Percentiles rank a stretch among this genome's conserved stretches.
Evolutionary conservation across 2,888 invertebrate species (phyloP).

Genomic region (Heteromurus nitidus): DNA sequence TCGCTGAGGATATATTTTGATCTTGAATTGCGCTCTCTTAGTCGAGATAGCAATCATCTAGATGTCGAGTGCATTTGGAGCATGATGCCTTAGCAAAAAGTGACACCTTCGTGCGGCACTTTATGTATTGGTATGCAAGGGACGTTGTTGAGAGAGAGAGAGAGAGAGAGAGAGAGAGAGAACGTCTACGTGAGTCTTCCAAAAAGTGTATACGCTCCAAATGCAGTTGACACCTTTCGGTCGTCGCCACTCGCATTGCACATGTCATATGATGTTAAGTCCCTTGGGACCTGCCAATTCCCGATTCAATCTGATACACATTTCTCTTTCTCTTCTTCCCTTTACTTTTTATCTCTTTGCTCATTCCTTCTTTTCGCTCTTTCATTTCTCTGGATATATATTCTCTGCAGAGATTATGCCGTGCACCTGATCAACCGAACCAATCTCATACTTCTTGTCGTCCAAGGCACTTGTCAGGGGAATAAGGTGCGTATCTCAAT

Average conservation of each 20-base stretch:
- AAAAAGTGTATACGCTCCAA: too few species aligned
- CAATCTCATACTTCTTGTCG: slow-evolving; percentile 63
- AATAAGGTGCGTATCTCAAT: slow-evolving; percentile 60
- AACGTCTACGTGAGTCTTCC: too few species aligned
- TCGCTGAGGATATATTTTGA: too few species aligned
- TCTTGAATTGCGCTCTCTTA: too few species aligned
- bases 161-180: too few species aligned
- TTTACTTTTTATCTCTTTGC: not conserved
- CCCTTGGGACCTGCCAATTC: slow-evolving; percentile 18
- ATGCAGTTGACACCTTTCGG: too few species aligned
- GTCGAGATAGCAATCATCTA: too few species aligned
- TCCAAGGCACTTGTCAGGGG: slow-evolving; percentile 60
- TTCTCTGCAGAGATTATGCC: slow-evolving; percentile 54
- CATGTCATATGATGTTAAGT: slow-evolving; percentile 18
- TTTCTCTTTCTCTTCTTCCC: not conserved
- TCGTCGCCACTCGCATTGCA: not conserved
- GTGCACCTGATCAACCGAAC: slow-evolving; percentile 66
- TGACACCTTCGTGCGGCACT: too few species aligned
- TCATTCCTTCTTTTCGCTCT: slow-evolving; percentile 19
- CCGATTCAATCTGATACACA: slow-evolving; percentile 17
- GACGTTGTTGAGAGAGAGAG: too few species aligned
- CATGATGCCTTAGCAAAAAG: too few species aligned
- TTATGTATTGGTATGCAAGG: too few species aligned
- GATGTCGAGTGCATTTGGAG: too few species aligned
- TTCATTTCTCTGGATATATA: slow-evolving; percentile 9